Percentiles rank a stretch among this genome's conserved stretches.
Evolutionary conservation across 2,113 vertebrate genomes (phyloP).

Genomic region (Indicator indicator): DNA sequence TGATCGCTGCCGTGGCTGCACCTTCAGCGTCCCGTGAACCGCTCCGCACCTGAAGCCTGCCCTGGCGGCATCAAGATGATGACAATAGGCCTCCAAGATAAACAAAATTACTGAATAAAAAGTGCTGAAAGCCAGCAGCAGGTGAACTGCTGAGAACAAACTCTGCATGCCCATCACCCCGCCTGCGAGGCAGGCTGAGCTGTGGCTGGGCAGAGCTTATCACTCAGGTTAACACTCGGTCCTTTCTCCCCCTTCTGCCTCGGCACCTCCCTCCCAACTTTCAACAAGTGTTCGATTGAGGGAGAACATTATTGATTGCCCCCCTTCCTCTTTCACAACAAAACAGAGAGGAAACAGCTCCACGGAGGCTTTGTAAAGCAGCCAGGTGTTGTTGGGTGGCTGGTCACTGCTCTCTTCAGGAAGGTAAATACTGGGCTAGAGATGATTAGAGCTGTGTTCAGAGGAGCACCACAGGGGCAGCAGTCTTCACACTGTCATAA

Average conservation of each 20-base stretch:
- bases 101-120: slow-evolving; percentile 70
- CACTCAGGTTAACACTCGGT: not conserved
- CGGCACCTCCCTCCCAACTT: slow-evolving; percentile 7
- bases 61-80: slow-evolving; percentile 75
- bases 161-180: not conserved
- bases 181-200: not conserved
- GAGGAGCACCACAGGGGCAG: not conserved
- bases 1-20: rapidly evolving
- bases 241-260: not conserved
- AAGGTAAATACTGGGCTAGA: slow-evolving; percentile 65
- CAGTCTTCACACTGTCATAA: not conserved
- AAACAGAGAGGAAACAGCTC: slow-evolving; percentile 32
- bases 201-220: slow-evolving; percentile 51
- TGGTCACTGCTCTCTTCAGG: slow-evolving; percentile 21
- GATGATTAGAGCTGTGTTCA: slow-evolving; percentile 43
- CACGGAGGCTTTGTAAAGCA: not conserved
- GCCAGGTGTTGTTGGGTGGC: slow-evolving; percentile 59
- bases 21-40: rapidly evolving
- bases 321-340: slow-evolving; percentile 17
- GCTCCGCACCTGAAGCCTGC: slow-evolving; percentile 80
- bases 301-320: not conserved
- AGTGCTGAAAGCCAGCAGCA: slow-evolving; percentile 83
- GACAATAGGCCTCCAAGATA: slow-evolving; percentile 72
- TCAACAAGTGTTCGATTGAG: slow-evolving; percentile 50
- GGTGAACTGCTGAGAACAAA: slow-evolving; percentile 82